phyloP scores from a whole-genome alignment of 2,797 vertebrate genomes.

The Siniperca undulata region DNA sequence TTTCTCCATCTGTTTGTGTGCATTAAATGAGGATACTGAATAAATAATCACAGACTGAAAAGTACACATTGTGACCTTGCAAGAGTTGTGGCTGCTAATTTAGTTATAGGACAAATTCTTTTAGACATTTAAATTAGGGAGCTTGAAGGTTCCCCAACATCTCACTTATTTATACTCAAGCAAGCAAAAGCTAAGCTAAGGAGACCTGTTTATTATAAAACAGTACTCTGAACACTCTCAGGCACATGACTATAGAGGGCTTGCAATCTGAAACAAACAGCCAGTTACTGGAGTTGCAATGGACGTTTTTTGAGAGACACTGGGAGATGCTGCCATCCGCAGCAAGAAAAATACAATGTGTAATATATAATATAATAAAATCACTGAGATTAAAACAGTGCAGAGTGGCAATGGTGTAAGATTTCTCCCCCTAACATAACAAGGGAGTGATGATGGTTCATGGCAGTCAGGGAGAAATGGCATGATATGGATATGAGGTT shows the following conservation, averaged over 20 bases:
- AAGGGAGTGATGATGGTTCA: background rate
- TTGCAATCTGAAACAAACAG: background rate
- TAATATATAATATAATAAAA: background rate
- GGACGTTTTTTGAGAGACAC: background rate
- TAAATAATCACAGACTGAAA: slow-evolving; percentile 17
- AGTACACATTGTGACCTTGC: slow-evolving; percentile 14
- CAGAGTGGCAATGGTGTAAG: too few species aligned
- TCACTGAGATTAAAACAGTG: background rate
- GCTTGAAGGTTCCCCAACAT: slow-evolving; percentile 2
- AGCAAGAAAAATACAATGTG: slow-evolving; percentile 15
- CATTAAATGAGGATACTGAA: slow-evolving; percentile 13
- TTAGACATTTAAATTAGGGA: slow-evolving; percentile 6
- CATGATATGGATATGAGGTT: background rate
- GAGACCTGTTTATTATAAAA: background rate
- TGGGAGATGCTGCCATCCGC: background rate
- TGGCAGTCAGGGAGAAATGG: background rate
- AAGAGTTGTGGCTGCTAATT: background rate
- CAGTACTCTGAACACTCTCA: background rate
- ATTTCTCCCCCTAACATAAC: background rate
- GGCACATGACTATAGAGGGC: background rate
- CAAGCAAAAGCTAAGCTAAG: background rate
- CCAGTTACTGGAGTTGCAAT: background rate
- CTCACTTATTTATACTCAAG: background rate
- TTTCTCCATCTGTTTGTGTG: slow-evolving; percentile 30
- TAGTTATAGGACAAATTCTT: slow-evolving; percentile 6